Conservation (phyloP, 2,888 invertebrate species). For the Platycheirus albimanus region DNA sequence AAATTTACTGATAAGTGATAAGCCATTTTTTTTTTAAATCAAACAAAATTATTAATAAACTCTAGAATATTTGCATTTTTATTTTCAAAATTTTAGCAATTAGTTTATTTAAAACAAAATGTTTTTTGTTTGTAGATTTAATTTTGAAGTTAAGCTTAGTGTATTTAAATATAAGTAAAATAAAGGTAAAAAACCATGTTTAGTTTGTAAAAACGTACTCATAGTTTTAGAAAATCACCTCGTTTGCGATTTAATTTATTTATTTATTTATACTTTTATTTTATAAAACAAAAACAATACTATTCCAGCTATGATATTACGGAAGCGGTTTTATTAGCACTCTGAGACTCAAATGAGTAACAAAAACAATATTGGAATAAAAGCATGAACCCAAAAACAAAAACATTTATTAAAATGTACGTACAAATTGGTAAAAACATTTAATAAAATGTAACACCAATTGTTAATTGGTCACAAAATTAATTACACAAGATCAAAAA, state of each 20-base stretch:
- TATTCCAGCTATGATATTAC: slow-evolving; percentile 81
- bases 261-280: slow-evolving; percentile 51
- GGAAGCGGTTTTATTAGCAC: slow-evolving; percentile 82
- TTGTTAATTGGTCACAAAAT: not conserved
- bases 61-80: no score
- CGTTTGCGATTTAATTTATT: slow-evolving; percentile 26
- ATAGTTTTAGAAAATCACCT: slow-evolving; percentile 7
- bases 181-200: no score
- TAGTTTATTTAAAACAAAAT: slow-evolving; percentile 44
- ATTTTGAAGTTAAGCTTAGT: slow-evolving; percentile 33
- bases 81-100: no score
- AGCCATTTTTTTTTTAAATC: no score
- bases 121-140: slow-evolving; percentile 49
- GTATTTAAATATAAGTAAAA: slow-evolving; percentile 17
- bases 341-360: slow-evolving; percentile 76
- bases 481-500: slow-evolving; percentile 13
- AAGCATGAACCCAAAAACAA: slow-evolving; percentile 39
- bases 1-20: no score
- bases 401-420: slow-evolving; percentile 51
- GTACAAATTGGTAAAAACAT: slow-evolving; percentile 37
- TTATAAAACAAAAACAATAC: slow-evolving; percentile 52
- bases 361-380: slow-evolving; percentile 62
- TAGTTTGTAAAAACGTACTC: slow-evolving; percentile 39
- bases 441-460: no score
- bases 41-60: no score